Percentiles rank a stretch among this genome's conserved stretches.
Evolutionary conservation across 2,888 invertebrate genomes (phyloP).

Genomic region (Drosophila sordidula): DNA sequence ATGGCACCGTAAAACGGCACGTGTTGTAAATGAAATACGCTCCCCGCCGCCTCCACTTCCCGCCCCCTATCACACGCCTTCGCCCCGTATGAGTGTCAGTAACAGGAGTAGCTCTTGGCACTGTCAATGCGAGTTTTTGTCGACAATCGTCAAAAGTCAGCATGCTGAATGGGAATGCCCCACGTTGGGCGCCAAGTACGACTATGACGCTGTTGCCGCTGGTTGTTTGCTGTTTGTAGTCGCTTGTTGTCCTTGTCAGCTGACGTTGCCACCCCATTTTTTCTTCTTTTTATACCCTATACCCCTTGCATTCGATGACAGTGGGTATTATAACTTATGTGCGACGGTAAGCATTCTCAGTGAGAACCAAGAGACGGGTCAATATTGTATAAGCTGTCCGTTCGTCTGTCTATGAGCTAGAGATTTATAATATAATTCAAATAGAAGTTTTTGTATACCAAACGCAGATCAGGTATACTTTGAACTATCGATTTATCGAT

Average conservation of each 20-base stretch:
- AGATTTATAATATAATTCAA: no score
- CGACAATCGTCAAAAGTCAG: constrained; percentile 25
- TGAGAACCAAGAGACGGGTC: no score
- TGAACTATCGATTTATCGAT: no score
- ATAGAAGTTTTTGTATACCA: no score
- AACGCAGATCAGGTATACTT: no score
- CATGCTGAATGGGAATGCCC: not conserved
- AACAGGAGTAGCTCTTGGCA: constrained; percentile 12
- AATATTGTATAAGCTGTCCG: no score
- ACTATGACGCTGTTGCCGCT: constrained; percentile 22
- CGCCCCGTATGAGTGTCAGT: constrained; percentile 10
- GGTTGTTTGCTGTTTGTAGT: constrained; percentile 34
- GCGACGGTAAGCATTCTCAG: not conserved
- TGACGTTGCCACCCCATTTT: constrained; percentile 29
- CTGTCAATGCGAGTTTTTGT: constrained; percentile 13
- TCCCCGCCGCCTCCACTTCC: not conserved
- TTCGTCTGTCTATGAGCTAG: no score
- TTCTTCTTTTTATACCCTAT: not conserved
- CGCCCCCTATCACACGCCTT: not conserved
- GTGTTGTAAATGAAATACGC: constrained; percentile 12
- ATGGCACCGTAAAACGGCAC: constrained; percentile 15
- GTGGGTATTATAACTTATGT: no score
- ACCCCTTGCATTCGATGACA: not conserved
- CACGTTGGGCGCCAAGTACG: constrained; percentile 4
- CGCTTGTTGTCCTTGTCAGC: constrained; percentile 35